phyloP scores from a whole-genome alignment of 2,113 vertebrate species.

The Spheniscus mendiculus region DNA sequence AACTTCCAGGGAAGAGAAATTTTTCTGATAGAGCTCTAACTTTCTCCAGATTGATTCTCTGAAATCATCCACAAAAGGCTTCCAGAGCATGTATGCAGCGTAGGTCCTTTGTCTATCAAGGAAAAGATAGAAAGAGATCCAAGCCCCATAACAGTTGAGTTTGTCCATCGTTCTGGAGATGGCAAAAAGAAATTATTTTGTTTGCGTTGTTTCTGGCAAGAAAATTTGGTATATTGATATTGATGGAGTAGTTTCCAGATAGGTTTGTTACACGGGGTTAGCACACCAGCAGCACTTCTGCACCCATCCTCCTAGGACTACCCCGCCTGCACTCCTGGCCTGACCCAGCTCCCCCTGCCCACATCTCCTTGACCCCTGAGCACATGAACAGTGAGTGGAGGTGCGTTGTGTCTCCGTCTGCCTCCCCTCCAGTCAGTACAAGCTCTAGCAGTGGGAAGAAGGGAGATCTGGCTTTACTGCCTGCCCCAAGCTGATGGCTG shows the following conservation, averaged over 20 bases:
- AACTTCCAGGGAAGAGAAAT: background rate
- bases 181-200: background rate
- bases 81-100: background rate
- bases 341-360: background rate
- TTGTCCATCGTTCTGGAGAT: background rate
- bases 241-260: background rate
- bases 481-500: background rate
- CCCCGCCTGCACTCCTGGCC: background rate
- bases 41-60: background rate
- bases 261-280: background rate
- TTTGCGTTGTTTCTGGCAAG: background rate
- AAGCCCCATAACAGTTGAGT: rapidly evolving
- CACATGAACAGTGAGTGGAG: rapidly evolving
- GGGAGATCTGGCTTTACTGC: background rate
- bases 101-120: background rate
- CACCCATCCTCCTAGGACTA: background rate
- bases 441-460: background rate
- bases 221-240: background rate
- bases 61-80: background rate
- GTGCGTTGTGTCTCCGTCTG: rapidly evolving
- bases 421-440: background rate
- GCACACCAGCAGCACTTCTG: background rate
- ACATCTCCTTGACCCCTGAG: background rate
- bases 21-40: background rate
- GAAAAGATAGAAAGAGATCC: background rate